Base-by-base conservation (phyloP, 2,888 invertebrate genomes). In the Xanthia icteritia region DNA sequence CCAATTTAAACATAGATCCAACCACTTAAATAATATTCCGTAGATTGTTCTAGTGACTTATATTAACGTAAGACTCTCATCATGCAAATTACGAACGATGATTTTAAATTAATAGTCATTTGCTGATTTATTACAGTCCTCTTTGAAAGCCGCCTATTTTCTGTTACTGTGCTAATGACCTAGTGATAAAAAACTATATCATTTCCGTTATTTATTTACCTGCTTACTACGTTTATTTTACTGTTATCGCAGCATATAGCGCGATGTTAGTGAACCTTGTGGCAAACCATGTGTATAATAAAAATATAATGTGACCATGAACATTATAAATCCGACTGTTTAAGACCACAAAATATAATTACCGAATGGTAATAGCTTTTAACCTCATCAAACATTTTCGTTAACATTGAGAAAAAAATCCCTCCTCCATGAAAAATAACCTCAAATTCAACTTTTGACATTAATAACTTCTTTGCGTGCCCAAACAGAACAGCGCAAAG, bases 161-260 rank as follows among this genome's bases (percentile, higher is more conserved):
- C 82, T 60, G 31, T 31, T 31, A 68, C 84, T 80, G 76, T 65
- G 15, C 84, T 72, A 75, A 65, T 80, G 72, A 84, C 71, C 71
- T 51, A 68, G 27, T 75, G 51, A 63, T 65, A n/a, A 61, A 73
- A 64, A 79, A 48, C 20, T 36, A 73, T 42, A 67, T 56, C 0
- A 63, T 54, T 67, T 58, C 67, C 63, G 75, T 68, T 68, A 65
- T 42, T 23, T 48, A 45, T 61, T 56, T 56, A 48, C 23, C 58
- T 77, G 60, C 51, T 56, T 66, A 66, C 31, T 17, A 54, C 6
- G 5, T 68, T 68, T 36, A n/a, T n/a, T 39, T 56, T 54, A 54
- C 17, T 68, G 68, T 56, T 36, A 67, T 17, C n/a, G 5, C 36
- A 36, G n/a, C 5, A n/a, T 36, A 56, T n/a, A 36, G 6, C 11